Evolutionary conservation across 2,797 vertebrate genomes (phyloP), one percentile per base, ranked within the genome.

Genomic region (Cercopithecus diana): DNA sequence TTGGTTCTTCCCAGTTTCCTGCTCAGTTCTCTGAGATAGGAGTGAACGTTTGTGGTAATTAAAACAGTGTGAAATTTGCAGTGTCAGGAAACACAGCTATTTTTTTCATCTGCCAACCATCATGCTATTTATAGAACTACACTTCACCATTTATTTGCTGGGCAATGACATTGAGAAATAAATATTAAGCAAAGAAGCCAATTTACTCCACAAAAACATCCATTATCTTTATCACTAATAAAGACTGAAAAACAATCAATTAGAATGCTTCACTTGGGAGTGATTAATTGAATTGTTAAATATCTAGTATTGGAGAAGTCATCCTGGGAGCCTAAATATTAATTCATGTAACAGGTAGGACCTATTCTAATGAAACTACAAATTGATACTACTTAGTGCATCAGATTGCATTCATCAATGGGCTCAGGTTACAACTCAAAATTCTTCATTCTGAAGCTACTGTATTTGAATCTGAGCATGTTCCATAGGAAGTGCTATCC

Each of bases 241-340:
- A 95, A 98, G 75, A 95, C 94, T 94, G 89, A 97, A 98, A 98
- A 98, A 97, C 93, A 98, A 98, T 98, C 98, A 98, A 98, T 98
- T 98, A 98, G 95, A 97, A 92, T 96, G 95, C 75, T 98, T 97
- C 97, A 94, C 95, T 98, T 98, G 91, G 96, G 97, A 98, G 97
- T 98, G 97, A 98, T 97, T 98, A 98, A 98, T 98, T 98, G 96
- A 98, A 94, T 94, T 98, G 96, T 98, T 98, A 98, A 98, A 98
- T 95, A 96, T 88, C 88, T 58, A 41, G 95, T 95, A 96, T 97
- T 95, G 88, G 88, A 92, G 96, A 97, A 98, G 95, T 98, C 93
- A 88, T 89, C 85, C 50, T 85, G 89, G 96, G 96, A 98, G 83
- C 97, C 84, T 96, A 96, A 97, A 98, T 98, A 97, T 94, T 24